These are phyloP conservation scores for Philopedon plagiatum DNA, from an alignment of 2,888 invertebrate species.

Conservation along the genomic window DNA sequence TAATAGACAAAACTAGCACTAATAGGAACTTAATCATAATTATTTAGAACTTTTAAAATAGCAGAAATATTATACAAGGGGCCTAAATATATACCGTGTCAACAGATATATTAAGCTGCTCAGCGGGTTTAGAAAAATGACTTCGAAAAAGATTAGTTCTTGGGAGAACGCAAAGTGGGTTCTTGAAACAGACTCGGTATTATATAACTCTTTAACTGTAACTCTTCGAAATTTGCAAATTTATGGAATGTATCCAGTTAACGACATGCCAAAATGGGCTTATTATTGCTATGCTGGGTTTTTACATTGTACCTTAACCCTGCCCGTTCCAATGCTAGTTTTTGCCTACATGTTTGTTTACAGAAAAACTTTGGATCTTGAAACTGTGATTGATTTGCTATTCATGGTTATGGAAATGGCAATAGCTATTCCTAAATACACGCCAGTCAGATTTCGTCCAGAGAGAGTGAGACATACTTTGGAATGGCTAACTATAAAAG, in stretches of 20 bases:
- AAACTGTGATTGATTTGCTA: neutral
- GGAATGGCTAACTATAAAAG: neutral
- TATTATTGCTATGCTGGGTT: conserved; percentile 6
- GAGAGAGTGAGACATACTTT: neutral
- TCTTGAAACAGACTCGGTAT: neutral
- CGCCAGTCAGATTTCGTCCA: neutral
- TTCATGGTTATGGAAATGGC: conserved; percentile 16
- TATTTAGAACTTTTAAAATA: too few relatives aligned
- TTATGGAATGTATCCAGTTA: conserved; percentile 18
- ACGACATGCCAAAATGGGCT: neutral
- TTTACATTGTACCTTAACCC: neutral
- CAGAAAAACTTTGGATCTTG: neutral
- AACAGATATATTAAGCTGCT: too few relatives aligned
- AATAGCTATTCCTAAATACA: neutral
- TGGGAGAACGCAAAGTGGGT: conserved; percentile 13
- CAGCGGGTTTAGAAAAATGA: neutral
- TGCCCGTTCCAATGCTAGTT: neutral
- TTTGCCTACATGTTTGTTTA: neutral
- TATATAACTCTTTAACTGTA: conserved; percentile 2
- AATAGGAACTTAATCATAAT: too few relatives aligned
- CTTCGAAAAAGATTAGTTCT: neutral
- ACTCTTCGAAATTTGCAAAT: conserved; percentile 1
- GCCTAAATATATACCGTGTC: too few relatives aligned
- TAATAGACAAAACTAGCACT: too few relatives aligned
- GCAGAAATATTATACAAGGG: too few relatives aligned